Conservation (phyloP, 1,140 invertebrate species). For the Apis laboriosa region DNA sequence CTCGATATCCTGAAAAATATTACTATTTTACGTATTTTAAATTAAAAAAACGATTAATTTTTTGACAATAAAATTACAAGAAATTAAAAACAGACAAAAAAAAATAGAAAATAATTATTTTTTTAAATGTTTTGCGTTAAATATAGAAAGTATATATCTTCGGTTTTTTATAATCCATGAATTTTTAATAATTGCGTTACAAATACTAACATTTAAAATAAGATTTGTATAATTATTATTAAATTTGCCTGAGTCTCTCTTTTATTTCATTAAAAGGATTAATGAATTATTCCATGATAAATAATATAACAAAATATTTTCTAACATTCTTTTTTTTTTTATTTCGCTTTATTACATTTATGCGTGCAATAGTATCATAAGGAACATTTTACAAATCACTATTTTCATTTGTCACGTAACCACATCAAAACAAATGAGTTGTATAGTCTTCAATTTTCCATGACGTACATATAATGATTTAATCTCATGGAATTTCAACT, state of each 20-base stretch:
- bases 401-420: background rate
- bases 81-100: no score
- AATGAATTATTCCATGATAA: background rate
- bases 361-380: no score
- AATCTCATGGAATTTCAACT: conserved; percentile 4
- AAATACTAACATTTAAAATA: no score
- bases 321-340: background rate
- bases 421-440: background rate
- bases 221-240: no score
- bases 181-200: no score
- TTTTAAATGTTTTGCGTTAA: no score
- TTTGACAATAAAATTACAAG: no score
- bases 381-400: background rate
- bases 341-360: no score
- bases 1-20: background rate
- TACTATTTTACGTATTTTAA: background rate
- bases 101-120: no score
- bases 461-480: background rate
- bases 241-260: no score
- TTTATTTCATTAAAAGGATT: background rate
- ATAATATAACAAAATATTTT: background rate
- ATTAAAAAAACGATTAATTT: background rate
- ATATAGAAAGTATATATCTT: no score
- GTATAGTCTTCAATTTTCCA: background rate
- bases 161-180: no score